Conservation (phyloP, 2,888 invertebrate species). For the Morpho achilles region DNA sequence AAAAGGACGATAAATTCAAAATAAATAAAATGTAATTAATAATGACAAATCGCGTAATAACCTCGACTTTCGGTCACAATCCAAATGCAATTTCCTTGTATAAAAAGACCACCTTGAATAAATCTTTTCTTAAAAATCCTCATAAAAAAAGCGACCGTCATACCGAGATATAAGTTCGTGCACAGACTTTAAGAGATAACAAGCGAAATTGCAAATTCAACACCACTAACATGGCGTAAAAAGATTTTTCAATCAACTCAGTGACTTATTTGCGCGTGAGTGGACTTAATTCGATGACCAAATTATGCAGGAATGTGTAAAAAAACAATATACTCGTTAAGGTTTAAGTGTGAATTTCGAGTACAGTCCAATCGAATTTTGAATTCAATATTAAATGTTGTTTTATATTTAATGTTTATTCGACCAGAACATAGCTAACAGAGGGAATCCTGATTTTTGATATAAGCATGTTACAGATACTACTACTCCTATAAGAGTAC, state of each 20-base stretch:
- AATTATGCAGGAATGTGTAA: slow-evolving; percentile 26
- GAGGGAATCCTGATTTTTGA: neutral
- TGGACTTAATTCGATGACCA: slow-evolving; percentile 26
- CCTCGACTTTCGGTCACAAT: neutral
- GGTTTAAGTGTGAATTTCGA: slow-evolving; percentile 14
- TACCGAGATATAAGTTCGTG: neutral
- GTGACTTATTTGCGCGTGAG: slow-evolving; percentile 26
- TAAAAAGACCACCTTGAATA: slow-evolving; percentile 5
- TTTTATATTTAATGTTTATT: slow-evolving; percentile 1
- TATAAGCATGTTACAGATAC: neutral
- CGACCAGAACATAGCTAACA: too few species aligned
- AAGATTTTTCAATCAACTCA: slow-evolving; percentile 28
- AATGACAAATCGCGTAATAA: too few species aligned
- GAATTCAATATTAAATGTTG: neutral
- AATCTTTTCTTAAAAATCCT: slow-evolving; percentile 10
- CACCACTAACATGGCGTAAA: slow-evolving; percentile 23
- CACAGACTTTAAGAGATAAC: neutral
- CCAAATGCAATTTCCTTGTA: slow-evolving; percentile 4
- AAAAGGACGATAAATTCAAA: too few species aligned
- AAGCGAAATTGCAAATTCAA: slow-evolving; percentile 16
- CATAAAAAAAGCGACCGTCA: slow-evolving; percentile 4
- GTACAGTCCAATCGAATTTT: slow-evolving; percentile 7
- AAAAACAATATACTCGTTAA: slow-evolving; percentile 11
- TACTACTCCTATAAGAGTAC: too few species aligned
- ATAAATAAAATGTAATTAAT: too few species aligned